Evolutionary conservation across 2,888 invertebrate genomes (phyloP).

Genomic region (Philhelius pedissequus): DNA sequence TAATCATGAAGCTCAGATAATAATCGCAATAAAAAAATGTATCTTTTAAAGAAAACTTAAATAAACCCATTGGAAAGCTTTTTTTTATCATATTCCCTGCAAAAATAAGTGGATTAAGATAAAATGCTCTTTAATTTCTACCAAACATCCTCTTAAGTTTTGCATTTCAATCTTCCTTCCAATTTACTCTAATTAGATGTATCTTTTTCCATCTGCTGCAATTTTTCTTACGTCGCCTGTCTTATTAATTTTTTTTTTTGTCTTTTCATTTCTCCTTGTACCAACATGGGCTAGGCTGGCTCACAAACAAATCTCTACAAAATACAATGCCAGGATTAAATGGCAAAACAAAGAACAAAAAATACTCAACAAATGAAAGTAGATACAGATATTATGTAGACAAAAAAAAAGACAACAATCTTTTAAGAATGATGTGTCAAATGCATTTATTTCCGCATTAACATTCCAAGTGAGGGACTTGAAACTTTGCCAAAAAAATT

Average conservation of each 20-base stretch:
- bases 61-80: no score
- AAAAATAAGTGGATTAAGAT: neutral
- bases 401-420: constrained; percentile 13
- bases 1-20: no score
- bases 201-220: constrained; percentile 42
- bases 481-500: constrained; percentile 64
- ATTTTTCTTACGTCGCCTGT: neutral
- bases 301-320: constrained; percentile 10
- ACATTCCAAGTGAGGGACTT: constrained; percentile 61
- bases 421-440: constrained; percentile 64
- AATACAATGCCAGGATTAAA: constrained; percentile 43
- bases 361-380: neutral
- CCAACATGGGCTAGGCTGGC: no score
- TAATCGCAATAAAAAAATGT: no score
- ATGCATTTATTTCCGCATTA: constrained; percentile 67
- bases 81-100: neutral
- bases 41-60: no score
- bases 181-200: constrained; percentile 55
- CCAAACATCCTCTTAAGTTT: neutral
- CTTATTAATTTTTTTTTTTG: neutral
- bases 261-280: neutral
- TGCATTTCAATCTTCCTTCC: constrained; percentile 41
- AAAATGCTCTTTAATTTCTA: neutral
- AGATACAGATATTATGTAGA: neutral
- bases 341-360: constrained; percentile 10